phyloP scores from a whole-genome alignment of 1,140 invertebrate genomes.

The Mizuhopecten yessoensis region DNA sequence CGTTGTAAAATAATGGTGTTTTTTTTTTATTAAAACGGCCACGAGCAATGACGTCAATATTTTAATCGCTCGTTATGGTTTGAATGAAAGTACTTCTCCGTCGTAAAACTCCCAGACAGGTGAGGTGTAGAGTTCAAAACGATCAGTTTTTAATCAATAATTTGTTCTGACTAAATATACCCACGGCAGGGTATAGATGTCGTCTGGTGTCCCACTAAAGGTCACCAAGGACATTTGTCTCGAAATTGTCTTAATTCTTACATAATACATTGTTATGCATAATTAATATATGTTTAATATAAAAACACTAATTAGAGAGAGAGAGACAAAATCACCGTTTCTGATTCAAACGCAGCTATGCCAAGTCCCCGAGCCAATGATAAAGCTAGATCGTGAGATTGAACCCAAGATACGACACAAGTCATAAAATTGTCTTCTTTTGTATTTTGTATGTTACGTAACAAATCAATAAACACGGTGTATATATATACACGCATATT shows the following conservation, averaged over 20 bases:
- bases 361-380: not conserved
- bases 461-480: no score
- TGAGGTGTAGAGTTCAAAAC: not conserved
- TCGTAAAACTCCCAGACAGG: not conserved
- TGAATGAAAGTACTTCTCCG: not conserved
- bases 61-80: not conserved
- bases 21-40: slow-evolving; percentile 40
- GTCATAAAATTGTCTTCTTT: no score
- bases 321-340: not conserved
- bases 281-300: not conserved
- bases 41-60: not conserved
- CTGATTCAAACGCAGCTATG: not conserved
- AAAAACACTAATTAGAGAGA: not conserved
- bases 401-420: no score
- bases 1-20: not conserved
- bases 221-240: not conserved
- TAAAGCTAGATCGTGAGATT: not conserved
- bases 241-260: not conserved
- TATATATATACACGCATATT: no score
- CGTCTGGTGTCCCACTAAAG: not conserved
- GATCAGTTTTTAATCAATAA: slow-evolving; percentile 21
- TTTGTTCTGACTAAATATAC: not conserved
- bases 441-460: no score
- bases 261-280: no score
- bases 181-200: not conserved